Base-by-base conservation (phyloP, 2,888 invertebrate species). In the Belgica antarctica region DNA sequence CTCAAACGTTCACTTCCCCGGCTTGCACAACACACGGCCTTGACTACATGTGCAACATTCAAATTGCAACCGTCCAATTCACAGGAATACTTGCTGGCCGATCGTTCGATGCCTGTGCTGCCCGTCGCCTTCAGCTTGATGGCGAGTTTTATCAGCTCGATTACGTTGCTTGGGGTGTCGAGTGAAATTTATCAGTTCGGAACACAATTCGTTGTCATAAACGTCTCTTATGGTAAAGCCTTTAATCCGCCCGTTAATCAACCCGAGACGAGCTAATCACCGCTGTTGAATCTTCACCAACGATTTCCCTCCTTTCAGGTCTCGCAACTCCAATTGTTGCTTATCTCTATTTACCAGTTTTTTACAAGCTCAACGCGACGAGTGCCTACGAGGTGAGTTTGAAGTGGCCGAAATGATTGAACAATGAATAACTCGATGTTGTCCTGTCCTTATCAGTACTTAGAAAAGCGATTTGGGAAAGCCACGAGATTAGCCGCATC, bases 111-210 rank as follows among this genome's bases (percentile, higher is more conserved):
- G 68, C 57, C 68, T n/a, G 57, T 68, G 10, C 17, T 83, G 5
- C 92, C 94, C 0, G 92, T 95, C 0, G 89, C 93, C 2, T 90
- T 94, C 73, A 94, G 94, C 1, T 79, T 95, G 71, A 92, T 94
- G 89, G 93, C 94, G n/a, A 92, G 93, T 46, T 94, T 94, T 77
- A 92, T 95, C 89, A 94, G 94, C 0, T 92, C 94, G 31, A 87
- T 95, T 69, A 92, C 93, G 0, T 78, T 95, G 46, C 82, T 96
- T n/a, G 95, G 95, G 15, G 90, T 94, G 1, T 90, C 93, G 31
- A 86, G 90, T 65, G 95, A 96, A 79, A 91, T 88, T 77, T 95
- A 94, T 79, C 86, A 86, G 74, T 89, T 85, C 76, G 94, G 94
- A 66, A 87, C 90, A 73, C 87, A 89, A 76, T 93, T 94, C 78